Base-by-base conservation (phyloP, 2,888 invertebrate genomes). In the Biston stratarius region DNA sequence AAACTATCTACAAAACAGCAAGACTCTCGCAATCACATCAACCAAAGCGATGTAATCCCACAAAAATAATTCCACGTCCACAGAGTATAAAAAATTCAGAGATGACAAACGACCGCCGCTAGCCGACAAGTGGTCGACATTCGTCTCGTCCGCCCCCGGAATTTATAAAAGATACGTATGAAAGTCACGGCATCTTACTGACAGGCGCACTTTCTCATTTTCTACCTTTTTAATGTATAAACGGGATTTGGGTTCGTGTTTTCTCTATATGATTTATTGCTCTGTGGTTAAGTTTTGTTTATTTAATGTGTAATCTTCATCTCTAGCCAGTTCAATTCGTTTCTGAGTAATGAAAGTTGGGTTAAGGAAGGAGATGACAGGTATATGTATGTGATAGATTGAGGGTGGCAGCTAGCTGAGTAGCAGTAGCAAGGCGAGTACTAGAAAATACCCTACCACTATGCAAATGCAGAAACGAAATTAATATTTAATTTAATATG, bases 81-180 rank as follows among this genome's bases (percentile, higher is more conserved):
- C 72, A 71, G 71, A 69, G 70, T 56, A 87, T 88, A 84, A 86
- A 88, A 87, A 81, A 88, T 85, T 86, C 86, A 88, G 75, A 73
- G 77, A 85, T 87, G 88, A 88, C 83, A 86, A 86, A 88, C 82
- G 75, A 69, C 67, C 67, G 74, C 52, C 78, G 80, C 73, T 72
- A 72, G 59, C 81, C 83, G 88, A 84, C 83, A 83, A 88, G 88
- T 86, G 78, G 83, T 77, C 75, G 75, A 80, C 85, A 88, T 88
- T 76, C 79, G 82, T 88, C 85, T 84, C 77, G 74, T 40, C 77
- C 74, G 73, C 76, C 76, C 77, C 68, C 61, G 73, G 77, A 81
- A 87, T 87, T 86, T 83, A 78, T 84, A 78, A 82, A 76, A 75
- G 75, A 74, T 71, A 71, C 70, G 76, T 77, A 83, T 81, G 79